phyloP scores from a whole-genome alignment of 2,113 vertebrate species.

The Electrona antarctica region DNA sequence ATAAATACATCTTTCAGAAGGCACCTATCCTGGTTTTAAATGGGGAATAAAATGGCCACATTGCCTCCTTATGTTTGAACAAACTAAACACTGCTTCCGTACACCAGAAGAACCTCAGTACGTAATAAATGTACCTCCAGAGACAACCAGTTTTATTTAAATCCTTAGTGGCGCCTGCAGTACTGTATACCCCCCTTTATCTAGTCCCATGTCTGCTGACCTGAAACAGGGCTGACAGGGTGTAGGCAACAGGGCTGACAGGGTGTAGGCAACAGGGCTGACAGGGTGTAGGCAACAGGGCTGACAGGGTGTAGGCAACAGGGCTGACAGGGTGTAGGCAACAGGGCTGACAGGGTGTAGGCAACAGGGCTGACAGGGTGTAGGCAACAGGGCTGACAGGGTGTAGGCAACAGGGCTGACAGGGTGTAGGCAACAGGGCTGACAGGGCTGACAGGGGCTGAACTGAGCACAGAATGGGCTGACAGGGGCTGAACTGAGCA shows the following conservation, averaged over 20 bases:
- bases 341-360: too few relatives aligned
- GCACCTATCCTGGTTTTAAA: background rate
- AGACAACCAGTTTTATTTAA: background rate
- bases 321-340: too few relatives aligned
- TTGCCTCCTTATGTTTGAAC: background rate
- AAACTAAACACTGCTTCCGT: background rate
- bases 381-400: too few relatives aligned
- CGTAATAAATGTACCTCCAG: background rate
- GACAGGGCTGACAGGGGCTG: too few relatives aligned
- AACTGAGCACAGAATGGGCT: too few relatives aligned
- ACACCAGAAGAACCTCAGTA: background rate
- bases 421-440: too few relatives aligned
- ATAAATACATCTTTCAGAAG: background rate
- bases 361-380: too few relatives aligned
- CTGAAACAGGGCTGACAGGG: background rate
- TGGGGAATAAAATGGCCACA: background rate
- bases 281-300: too few relatives aligned
- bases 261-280: too few relatives aligned
- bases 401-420: too few relatives aligned
- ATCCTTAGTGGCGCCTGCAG: background rate
- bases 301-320: too few relatives aligned
- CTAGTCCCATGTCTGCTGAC: background rate
- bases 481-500: too few relatives aligned
- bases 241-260: background rate
- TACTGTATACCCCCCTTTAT: background rate